Evolutionary conservation across 2,888 invertebrate species (phyloP).

Genomic region (Monoplex corrugatus): DNA sequence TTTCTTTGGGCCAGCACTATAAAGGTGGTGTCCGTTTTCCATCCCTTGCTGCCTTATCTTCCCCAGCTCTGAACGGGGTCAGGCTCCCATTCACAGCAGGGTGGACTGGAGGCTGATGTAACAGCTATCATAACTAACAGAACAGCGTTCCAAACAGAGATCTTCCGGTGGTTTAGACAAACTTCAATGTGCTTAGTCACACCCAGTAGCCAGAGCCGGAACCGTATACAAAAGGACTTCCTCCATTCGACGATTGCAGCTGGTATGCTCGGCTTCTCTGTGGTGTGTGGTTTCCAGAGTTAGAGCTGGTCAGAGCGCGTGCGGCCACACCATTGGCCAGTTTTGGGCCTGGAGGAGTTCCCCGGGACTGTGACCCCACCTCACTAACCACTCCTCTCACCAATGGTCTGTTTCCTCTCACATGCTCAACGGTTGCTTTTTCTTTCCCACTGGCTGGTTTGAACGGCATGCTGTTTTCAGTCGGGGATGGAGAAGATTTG

Average conservation of each 20-base stretch:
- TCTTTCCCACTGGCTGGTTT: background rate
- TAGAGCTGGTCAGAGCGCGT: background rate
- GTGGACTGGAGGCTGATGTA: background rate
- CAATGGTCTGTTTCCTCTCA: background rate
- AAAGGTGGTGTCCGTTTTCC: background rate
- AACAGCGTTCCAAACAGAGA: no score
- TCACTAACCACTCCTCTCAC: background rate
- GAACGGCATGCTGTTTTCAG: background rate
- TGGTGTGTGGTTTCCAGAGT: background rate
- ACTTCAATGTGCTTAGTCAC: background rate
- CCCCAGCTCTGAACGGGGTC: no score
- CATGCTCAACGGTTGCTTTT: background rate
- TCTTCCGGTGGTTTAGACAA: no score
- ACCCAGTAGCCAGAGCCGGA: conserved; percentile 35
- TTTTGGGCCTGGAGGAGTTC: background rate
- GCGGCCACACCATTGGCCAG: conserved; percentile 2
- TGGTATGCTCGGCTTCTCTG: conserved; percentile 14
- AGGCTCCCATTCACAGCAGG: no score
- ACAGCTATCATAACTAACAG: no score
- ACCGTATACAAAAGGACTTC: conserved; percentile 42
- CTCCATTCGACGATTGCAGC: conserved; percentile 28
- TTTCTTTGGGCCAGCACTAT: no score
- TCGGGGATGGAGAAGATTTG: background rate
- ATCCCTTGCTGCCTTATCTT: background rate
- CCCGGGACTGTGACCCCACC: background rate